These are phyloP conservation scores for Amblyopsis rosae DNA, from an alignment of 2,113 vertebrate species.

Conservation along the genomic window DNA sequence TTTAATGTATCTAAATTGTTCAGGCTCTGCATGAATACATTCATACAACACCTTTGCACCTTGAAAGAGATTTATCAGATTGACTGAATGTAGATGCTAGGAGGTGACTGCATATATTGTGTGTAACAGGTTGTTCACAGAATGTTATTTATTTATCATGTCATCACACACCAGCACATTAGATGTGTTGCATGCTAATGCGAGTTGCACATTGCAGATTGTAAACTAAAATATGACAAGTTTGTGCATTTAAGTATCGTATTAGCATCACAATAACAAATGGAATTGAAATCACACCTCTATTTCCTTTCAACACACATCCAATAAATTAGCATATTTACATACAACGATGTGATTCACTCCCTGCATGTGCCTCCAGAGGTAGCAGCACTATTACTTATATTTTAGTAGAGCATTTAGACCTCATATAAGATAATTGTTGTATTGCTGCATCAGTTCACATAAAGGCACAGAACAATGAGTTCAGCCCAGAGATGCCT, in stretches of 20 bases:
- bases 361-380: constrained; percentile 35
- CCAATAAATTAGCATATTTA: constrained; percentile 19
- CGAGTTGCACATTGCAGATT: not conserved
- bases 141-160: no score
- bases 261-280: not conserved
- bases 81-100: no score
- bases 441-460: constrained; percentile 37
- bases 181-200: not conserved
- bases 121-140: no score
- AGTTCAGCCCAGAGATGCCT: constrained; percentile 54
- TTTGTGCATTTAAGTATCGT: not conserved
- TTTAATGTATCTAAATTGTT: not conserved
- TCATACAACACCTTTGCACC: no score
- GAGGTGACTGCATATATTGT: no score
- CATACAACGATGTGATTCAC: constrained; percentile 26
- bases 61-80: no score
- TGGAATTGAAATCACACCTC: constrained; percentile 11
- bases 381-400: constrained; percentile 41
- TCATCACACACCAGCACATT: no score
- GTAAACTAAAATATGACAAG: not conserved
- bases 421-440: constrained; percentile 59
- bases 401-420: constrained; percentile 54
- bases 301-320: constrained; percentile 29
- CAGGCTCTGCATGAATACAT: no score
- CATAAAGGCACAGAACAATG: constrained; percentile 52